Evolutionary conservation across 2,888 invertebrate species (phyloP).

Genomic region (Lepidonotus clava): DNA sequence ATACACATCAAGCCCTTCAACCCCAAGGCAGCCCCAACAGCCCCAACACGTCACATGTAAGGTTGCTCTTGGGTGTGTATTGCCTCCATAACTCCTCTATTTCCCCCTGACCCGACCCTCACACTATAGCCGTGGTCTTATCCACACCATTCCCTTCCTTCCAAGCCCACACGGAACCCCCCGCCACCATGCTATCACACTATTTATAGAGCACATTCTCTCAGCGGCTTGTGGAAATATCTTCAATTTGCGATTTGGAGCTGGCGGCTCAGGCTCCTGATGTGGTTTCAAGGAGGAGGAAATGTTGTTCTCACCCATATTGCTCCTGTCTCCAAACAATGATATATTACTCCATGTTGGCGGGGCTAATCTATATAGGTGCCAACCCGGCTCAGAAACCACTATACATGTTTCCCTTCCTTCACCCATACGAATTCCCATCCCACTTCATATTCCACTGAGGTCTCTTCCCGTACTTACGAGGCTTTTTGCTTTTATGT

Average conservation of each 20-base stretch:
- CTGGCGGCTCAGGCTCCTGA: background rate
- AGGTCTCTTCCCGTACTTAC: too few species aligned
- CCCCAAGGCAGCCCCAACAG: too few species aligned
- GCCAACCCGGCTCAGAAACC: too few species aligned
- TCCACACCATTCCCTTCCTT: background rate
- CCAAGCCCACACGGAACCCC: background rate
- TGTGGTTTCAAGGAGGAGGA: background rate
- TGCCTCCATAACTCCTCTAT: too few species aligned
- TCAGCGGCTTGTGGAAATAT: background rate
- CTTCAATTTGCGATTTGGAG: slow-evolving; percentile 8
- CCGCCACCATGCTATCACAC: background rate
- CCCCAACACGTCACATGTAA: too few species aligned
- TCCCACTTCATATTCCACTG: too few species aligned
- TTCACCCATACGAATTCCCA: too few species aligned
- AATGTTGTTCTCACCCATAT: background rate
- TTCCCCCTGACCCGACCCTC: too few species aligned
- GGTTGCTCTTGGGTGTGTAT: too few species aligned
- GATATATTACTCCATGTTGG: background rate
- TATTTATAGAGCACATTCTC: background rate
- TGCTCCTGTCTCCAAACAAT: background rate
- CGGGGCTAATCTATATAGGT: background rate
- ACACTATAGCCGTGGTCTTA: background rate
- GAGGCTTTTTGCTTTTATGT: too few species aligned
- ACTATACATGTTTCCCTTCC: too few species aligned
- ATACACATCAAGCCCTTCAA: too few species aligned